These are phyloP conservation scores for Trileptium ribeirensis DNA, from an alignment of 2,888 invertebrate genomes.

Conservation along the genomic window DNA sequence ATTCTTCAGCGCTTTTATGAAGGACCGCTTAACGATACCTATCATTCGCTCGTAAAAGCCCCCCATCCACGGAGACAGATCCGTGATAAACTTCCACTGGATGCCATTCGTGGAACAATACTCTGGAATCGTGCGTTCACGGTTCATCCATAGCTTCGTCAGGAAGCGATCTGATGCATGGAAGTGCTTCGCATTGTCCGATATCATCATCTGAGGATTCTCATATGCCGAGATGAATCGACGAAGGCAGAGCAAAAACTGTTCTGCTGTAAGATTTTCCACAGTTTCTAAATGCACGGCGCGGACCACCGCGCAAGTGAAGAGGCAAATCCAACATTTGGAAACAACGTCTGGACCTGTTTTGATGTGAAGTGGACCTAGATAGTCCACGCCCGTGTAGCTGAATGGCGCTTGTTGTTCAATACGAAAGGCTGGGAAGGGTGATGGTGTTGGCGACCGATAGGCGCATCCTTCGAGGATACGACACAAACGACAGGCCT, in stretches of 20 bases:
- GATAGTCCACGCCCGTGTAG: constrained; percentile 3
- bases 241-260: constrained; percentile 45
- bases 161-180: constrained; percentile 20
- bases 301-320: constrained; percentile 14
- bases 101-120: not conserved
- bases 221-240: constrained; percentile 48
- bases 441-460: not conserved
- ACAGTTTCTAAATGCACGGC: constrained; percentile 21
- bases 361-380: not conserved
- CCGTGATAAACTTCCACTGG: constrained; percentile 7
- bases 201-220: constrained; percentile 44
- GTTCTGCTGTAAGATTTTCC: constrained; percentile 39
- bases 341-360: not conserved
- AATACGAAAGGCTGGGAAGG: not conserved
- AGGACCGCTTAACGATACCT: not conserved
- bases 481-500: not conserved
- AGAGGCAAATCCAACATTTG: constrained; percentile 21
- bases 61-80: not conserved
- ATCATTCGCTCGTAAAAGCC: constrained; percentile 7
- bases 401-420: not conserved
- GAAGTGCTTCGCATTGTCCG: constrained; percentile 53
- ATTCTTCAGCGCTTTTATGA: not conserved
- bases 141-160: not conserved
- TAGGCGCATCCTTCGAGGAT: not conserved
- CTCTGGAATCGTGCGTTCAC: not conserved